These are phyloP conservation scores for Halisarca cf. caerulea DNA, from an alignment of 37 sponge, comb jelly and placozoan genomes.

Conservation along the genomic window DNA sequence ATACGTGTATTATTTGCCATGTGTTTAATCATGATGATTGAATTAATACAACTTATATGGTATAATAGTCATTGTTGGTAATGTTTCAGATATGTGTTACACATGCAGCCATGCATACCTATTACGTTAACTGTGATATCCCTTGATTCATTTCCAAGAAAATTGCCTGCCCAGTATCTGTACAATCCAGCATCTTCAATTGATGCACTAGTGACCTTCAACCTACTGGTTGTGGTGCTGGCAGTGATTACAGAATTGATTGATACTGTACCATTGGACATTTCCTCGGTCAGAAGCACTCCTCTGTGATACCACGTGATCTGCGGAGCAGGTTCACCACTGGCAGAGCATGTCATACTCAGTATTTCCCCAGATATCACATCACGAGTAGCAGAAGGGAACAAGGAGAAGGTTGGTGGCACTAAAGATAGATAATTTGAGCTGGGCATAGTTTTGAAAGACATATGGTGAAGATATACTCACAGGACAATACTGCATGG, in stretches of 20 bases:
- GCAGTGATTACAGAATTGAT: background rate
- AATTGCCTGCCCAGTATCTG: background rate
- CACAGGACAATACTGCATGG: too few species aligned
- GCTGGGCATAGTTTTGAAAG: too few species aligned
- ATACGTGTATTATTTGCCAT: too few species aligned
- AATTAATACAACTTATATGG: too few species aligned
- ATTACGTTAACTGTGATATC: too few species aligned
- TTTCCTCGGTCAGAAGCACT: background rate
- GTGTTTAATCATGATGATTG: too few species aligned
- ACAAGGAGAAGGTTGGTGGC: background rate
- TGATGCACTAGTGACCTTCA: background rate
- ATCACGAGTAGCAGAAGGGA: background rate
- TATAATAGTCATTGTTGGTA: too few species aligned
- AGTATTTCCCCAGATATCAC: background rate
- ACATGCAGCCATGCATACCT: too few species aligned
- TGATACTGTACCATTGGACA: background rate
- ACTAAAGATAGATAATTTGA: background rate
- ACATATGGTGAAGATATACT: too few species aligned
- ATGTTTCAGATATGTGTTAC: too few species aligned
- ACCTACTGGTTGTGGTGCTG: background rate
- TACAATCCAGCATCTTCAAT: background rate
- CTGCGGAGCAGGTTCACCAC: background rate
- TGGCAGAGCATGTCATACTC: background rate
- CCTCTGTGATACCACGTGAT: background rate
- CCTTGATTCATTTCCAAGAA: background rate